Evolutionary conservation across 2,888 invertebrate species (phyloP).

Genomic region (Trypoxylon attenuatum): DNA sequence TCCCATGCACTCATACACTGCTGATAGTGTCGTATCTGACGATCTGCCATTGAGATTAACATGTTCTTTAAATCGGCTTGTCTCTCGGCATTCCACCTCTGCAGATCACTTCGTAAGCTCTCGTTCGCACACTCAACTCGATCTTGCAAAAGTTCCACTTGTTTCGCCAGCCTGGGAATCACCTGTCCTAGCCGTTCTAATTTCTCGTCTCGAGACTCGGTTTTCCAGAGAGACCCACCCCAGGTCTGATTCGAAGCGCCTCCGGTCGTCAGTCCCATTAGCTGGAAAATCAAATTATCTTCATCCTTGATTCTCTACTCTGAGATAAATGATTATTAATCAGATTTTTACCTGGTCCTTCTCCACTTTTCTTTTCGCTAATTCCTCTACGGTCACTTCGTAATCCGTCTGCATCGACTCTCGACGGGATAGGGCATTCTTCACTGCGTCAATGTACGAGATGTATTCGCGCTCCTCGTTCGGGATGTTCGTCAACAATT

Average conservation of each 20-base stretch:
- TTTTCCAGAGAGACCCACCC: constrained; percentile 78
- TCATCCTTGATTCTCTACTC: background rate
- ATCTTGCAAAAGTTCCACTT: constrained; percentile 78
- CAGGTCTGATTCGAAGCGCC: constrained; percentile 65
- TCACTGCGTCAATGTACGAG: constrained; percentile 81
- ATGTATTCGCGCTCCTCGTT: constrained; percentile 79
- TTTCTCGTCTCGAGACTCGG: constrained; percentile 78
- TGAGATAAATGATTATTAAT: background rate
- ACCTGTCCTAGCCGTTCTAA: constrained; percentile 72
- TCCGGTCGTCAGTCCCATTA: constrained; percentile 56
- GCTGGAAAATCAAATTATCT: constrained; percentile 42
- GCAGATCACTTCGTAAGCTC: constrained; percentile 81
- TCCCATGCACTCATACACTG: constrained; percentile 78
- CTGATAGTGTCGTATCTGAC: constrained; percentile 81
- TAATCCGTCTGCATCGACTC: constrained; percentile 81
- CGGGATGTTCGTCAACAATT: constrained; percentile 73
- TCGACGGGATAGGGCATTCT: constrained; percentile 79
- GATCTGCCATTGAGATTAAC: constrained; percentile 79
- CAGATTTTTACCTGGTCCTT: constrained; percentile 77
- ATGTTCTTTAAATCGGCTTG: constrained; percentile 80
- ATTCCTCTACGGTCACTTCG: constrained; percentile 80
- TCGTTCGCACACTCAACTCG: constrained; percentile 82
- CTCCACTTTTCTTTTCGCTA: constrained; percentile 79
- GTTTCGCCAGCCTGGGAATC: constrained; percentile 76
- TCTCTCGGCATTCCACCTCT: constrained; percentile 82